Evolutionary conservation across 1,140 invertebrate genomes (phyloP).

Genomic region (Hyphantria cunea): DNA sequence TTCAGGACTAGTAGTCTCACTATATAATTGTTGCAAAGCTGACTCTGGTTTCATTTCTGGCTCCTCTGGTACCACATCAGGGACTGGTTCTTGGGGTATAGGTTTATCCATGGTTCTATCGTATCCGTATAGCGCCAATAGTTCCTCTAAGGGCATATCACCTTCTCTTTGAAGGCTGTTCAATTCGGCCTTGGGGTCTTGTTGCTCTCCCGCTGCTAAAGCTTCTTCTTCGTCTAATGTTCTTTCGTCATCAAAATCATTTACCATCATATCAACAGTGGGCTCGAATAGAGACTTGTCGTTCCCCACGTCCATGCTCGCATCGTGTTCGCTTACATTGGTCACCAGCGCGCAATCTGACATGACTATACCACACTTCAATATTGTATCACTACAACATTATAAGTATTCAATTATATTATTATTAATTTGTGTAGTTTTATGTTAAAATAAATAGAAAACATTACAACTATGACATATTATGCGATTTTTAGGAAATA

Average conservation of each 20-base stretch:
- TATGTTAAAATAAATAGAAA: constrained; percentile 50
- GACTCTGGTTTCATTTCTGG: constrained; percentile 65
- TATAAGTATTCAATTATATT: constrained; percentile 46
- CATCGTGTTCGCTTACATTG: constrained; percentile 80
- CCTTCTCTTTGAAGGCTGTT: constrained; percentile 93
- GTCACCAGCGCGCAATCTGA: constrained; percentile 79
- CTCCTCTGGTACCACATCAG: constrained; percentile 79
- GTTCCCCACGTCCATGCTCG: constrained; percentile 79
- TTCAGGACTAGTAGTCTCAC: constrained; percentile 64
- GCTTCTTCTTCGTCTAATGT: constrained; percentile 98
- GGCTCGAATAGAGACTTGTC: constrained; percentile 84
- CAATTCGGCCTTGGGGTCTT: constrained; percentile 93
- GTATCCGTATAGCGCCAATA: constrained; percentile 93
- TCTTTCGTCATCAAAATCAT: constrained; percentile 98
- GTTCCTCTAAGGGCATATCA: constrained; percentile 97
- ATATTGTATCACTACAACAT: constrained; percentile 61
- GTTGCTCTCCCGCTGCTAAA: constrained; percentile 90
- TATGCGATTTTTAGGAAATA: constrained; percentile 47
- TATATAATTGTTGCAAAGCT: constrained; percentile 67
- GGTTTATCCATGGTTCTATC: constrained; percentile 81
- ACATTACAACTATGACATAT: constrained; percentile 54
- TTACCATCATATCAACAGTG: constrained; percentile 94
- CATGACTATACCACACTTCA: constrained; percentile 70
- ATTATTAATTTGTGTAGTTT: constrained; percentile 36
- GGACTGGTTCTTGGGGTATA: constrained; percentile 66